phyloP scores from a whole-genome alignment of 2,113 vertebrate species.

The Anoura caudifer region DNA sequence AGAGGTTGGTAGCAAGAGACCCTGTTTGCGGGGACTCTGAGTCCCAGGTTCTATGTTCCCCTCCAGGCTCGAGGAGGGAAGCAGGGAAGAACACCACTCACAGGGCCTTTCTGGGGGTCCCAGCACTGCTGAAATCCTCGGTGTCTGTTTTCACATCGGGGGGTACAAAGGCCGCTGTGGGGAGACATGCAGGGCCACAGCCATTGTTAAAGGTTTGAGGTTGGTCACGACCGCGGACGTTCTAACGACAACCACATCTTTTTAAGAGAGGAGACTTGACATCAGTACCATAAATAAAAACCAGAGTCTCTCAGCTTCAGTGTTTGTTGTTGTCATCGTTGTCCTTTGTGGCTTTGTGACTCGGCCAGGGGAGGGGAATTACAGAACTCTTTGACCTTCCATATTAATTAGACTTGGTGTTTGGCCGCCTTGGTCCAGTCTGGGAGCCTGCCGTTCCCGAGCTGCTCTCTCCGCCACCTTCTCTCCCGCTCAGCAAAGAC shows the following conservation, averaged over 20 bases:
- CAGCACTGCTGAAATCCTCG: background rate
- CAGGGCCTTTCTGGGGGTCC: background rate
- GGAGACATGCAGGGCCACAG: rapidly evolving
- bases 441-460: background rate
- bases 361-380: background rate
- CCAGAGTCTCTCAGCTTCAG: background rate
- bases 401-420: background rate
- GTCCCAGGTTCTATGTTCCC: background rate
- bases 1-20: background rate
- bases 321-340: background rate
- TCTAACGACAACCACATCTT: background rate
- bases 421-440: background rate
- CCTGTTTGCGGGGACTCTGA: background rate
- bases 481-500: background rate
- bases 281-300: background rate
- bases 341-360: background rate
- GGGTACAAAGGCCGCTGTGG: no score
- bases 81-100: background rate
- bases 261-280: background rate
- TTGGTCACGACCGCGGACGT: background rate
- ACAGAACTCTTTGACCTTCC: background rate
- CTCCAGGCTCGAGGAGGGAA: background rate
- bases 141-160: background rate
- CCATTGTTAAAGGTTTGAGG: background rate
- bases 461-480: background rate